phyloP scores from a whole-genome alignment of 2,113 vertebrate genomes.

The Acanthochromis polyacanthus region DNA sequence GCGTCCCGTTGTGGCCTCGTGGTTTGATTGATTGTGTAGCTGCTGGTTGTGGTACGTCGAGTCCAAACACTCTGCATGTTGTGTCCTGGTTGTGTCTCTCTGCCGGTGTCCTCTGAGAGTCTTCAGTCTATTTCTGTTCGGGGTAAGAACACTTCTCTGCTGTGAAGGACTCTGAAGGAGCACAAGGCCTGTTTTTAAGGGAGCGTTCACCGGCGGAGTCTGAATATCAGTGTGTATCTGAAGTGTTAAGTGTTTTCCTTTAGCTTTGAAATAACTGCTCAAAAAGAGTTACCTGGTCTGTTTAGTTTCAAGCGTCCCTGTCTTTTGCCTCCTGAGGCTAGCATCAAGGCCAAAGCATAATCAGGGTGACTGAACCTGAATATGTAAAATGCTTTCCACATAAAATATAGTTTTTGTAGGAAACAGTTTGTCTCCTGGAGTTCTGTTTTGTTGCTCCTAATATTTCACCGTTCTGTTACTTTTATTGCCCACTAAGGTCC shows the following conservation, averaged over 20 bases:
- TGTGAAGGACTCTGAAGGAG: conserved; percentile 16
- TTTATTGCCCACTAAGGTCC: too few relatives aligned
- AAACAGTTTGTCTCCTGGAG: too few relatives aligned
- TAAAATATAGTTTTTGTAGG: too few relatives aligned
- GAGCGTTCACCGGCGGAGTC: conserved; percentile 13
- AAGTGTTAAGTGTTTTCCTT: not conserved
- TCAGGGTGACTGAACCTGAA: too few relatives aligned
- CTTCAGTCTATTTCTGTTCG: conserved; percentile 47
- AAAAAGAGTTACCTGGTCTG: not conserved
- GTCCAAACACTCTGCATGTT: conserved; percentile 12
- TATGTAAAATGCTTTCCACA: too few relatives aligned
- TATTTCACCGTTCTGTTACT: too few relatives aligned
- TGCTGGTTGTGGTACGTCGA: not conserved
- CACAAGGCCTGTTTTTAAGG: conserved; percentile 18
- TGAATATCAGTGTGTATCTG: not conserved
- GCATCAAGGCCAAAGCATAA: too few relatives aligned
- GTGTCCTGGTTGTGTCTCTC: conserved; percentile 53
- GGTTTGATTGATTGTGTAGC: not conserved
- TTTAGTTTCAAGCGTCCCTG: not conserved
- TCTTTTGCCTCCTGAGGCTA: too few relatives aligned
- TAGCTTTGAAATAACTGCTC: not conserved
- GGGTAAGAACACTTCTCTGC: conserved; percentile 20
- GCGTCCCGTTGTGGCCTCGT: not conserved
- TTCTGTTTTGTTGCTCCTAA: too few relatives aligned
- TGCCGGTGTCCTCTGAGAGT: conserved; percentile 51